These are phyloP conservation scores for Leptinotarsa rubiginosa DNA, from an alignment of 2,888 invertebrate species.

Conservation along the genomic window DNA sequence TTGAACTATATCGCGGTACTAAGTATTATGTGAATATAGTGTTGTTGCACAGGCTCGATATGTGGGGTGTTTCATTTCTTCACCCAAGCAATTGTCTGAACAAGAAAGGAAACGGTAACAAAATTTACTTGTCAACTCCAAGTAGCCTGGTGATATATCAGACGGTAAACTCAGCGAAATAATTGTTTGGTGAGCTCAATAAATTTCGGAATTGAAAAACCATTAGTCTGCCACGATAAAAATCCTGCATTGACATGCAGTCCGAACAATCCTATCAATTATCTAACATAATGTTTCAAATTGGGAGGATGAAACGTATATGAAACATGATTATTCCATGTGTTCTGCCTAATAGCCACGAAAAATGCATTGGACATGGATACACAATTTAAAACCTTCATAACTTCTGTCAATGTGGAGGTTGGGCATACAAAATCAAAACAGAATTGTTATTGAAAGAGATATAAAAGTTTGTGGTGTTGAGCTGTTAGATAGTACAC, in stretches of 20 bases:
- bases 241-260: slow-evolving; percentile 26
- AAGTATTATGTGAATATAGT: too few species aligned
- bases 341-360: background rate
- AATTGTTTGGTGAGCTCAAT: slow-evolving; percentile 42
- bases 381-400: background rate
- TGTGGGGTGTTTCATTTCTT: background rate
- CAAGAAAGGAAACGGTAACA: slow-evolving; percentile 32
- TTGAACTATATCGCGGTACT: too few species aligned
- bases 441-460: too few species aligned
- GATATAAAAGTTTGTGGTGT: too few species aligned
- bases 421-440: too few species aligned
- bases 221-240: slow-evolving; percentile 36
- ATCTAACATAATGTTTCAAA: background rate
- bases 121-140: slow-evolving; percentile 34
- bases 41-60: too few species aligned
- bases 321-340: slow-evolving; percentile 1
- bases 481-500: too few species aligned
- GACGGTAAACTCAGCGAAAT: slow-evolving; percentile 39
- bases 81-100: background rate
- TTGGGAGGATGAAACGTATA: background rate
- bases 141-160: slow-evolving; percentile 38
- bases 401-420: background rate
- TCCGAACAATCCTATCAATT: slow-evolving; percentile 28
- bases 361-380: background rate
- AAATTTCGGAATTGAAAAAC: slow-evolving; percentile 41